phyloP scores from a whole-genome alignment of 2,888 invertebrate species.

The Arge pagana region DNA sequence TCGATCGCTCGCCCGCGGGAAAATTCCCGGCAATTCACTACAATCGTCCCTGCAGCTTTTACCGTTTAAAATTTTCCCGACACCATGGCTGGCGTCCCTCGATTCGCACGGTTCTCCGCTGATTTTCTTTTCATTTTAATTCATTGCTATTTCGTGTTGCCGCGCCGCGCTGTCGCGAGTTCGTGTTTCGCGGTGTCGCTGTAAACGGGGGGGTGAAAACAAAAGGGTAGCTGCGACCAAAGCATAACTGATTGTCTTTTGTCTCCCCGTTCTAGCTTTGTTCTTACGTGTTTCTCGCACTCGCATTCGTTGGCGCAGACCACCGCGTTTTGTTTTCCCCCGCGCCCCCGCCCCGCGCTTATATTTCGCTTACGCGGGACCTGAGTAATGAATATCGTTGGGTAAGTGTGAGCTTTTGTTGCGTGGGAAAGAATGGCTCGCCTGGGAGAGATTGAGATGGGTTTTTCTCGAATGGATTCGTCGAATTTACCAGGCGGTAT shows the following conservation, averaged over 20 bases:
- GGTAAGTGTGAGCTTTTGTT: slow-evolving; percentile 21
- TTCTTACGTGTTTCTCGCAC: slow-evolving; percentile 36
- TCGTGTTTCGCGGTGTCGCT: slow-evolving; percentile 20
- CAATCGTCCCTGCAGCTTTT: no score
- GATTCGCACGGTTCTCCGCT: slow-evolving; percentile 24
- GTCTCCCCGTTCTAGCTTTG: slow-evolving; percentile 41
- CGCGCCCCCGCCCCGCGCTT: background rate
- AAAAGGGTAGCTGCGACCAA: slow-evolving; percentile 32
- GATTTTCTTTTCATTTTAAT: slow-evolving; percentile 28
- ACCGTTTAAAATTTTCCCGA: background rate
- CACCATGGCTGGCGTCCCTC: slow-evolving; percentile 25
- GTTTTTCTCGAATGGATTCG: slow-evolving; percentile 11
- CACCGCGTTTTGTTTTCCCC: slow-evolving; percentile 16
- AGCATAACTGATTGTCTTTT: slow-evolving; percentile 46
- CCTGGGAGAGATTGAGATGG: slow-evolving; percentile 20
- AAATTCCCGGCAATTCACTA: no score
- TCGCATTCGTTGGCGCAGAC: slow-evolving; percentile 15
- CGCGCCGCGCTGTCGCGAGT: slow-evolving; percentile 5
- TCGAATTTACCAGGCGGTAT: slow-evolving; percentile 4
- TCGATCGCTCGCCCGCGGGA: no score
- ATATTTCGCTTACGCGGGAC: slow-evolving; percentile 18
- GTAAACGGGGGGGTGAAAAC: slow-evolving; percentile 2
- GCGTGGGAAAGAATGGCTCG: slow-evolving; percentile 12
- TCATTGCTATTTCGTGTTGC: slow-evolving; percentile 2
- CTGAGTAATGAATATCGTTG: slow-evolving; percentile 22